A percentile compares a stretch with the other conserved stretches of the same genome.
Conservation (phyloP, 2,888 invertebrate genomes). For the Gasteruption jaculator region DNA sequence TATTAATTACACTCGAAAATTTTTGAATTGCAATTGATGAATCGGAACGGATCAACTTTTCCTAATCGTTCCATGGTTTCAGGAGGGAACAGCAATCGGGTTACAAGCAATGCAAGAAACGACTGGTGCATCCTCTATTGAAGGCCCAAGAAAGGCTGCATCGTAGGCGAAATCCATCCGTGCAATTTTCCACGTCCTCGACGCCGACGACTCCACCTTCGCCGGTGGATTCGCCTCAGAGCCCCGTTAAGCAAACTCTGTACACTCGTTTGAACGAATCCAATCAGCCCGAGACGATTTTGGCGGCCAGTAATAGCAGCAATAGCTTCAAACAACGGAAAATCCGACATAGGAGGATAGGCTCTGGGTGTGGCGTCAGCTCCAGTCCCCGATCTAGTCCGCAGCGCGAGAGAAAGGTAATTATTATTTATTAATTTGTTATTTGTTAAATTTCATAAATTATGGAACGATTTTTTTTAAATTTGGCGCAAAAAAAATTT, state of each 20-base stretch:
- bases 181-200: slow-evolving; percentile 41
- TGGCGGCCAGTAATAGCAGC: slow-evolving; percentile 45
- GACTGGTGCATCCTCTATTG: slow-evolving; percentile 56
- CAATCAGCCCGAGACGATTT: slow-evolving; percentile 58
- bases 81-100: slow-evolving; percentile 57
- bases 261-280: slow-evolving; percentile 60
- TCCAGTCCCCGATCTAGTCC: slow-evolving; percentile 54
- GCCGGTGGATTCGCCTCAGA: slow-evolving; percentile 46
- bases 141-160: slow-evolving; percentile 56
- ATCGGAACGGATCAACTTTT: neutral
- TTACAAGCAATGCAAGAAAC: slow-evolving; percentile 53
- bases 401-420: slow-evolving; percentile 55
- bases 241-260: slow-evolving; percentile 58
- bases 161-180: slow-evolving; percentile 39
- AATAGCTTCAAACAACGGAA: slow-evolving; percentile 53
- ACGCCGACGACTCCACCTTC: slow-evolving; percentile 44
- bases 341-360: slow-evolving; percentile 58
- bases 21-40: too few relatives aligned
- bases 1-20: too few relatives aligned
- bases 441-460: slow-evolving; percentile 1
- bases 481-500: neutral
- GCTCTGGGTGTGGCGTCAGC: slow-evolving; percentile 61
- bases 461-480: neutral
- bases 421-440: neutral
- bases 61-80: neutral